Base-by-base conservation (phyloP, 2,888 invertebrate genomes). In the Druceiella hillmani region DNA sequence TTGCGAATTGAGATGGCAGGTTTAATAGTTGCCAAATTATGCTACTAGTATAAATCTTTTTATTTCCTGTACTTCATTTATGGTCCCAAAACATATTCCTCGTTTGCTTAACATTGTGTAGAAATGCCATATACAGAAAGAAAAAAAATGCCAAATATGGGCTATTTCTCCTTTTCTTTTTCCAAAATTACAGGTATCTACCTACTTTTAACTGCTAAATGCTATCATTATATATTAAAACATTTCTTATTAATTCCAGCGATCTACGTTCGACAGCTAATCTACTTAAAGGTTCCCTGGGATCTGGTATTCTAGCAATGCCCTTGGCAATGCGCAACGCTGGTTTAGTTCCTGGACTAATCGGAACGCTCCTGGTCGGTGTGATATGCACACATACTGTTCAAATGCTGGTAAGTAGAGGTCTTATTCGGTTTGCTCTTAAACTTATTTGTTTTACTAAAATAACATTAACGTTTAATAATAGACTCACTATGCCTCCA, bases 291-390 rank as follows among this genome's bases (percentile, higher is more conserved):
- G 55, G 71, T 0, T 71, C 71, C 2, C 62, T 85, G 30, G 86
- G 89, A 1, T 86, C 84, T 1, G 86, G 86, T 1, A 67, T 85
- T 31, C 61, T 86, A 10, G 84, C 85, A 1, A 78, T 85, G 54
- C 83, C 85, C 0, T 58, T 78, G 16, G 84, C 83, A 1, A 78
- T 84, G 50, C 74, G 75, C 20, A 77, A 83, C 55, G 72, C 83
- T 33, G 86, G 85, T 40, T 68, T 85, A 51, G 73, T 76, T 45
- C 70, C 81, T 5, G 83, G 84, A 1, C 58, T 78, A 9, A 53
- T 74, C 14, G 78, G 81, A 0, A 70, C 70, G 1, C 45, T 71
- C 6, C 41, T 69, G 2, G 55, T 72, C 1, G 71, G 70, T 2
- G 40, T 67, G 2, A 56, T 72, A 30, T 71, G 70, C 43, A 66